phyloP scores from a whole-genome alignment of 2,113 vertebrate genomes.

The Vimba vimba region DNA sequence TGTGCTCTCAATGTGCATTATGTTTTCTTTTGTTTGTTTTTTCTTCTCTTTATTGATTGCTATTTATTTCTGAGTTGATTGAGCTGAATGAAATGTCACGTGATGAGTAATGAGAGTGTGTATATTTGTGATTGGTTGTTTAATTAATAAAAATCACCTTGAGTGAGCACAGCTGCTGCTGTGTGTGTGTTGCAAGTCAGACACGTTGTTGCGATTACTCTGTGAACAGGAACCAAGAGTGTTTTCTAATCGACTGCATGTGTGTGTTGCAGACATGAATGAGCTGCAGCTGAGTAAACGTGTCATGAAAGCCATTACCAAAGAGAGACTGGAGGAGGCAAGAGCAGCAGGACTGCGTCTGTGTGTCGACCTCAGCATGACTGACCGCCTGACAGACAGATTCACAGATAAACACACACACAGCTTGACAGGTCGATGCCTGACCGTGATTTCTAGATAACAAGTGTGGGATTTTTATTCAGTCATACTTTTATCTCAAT shows the following conservation, averaged over 20 bases:
- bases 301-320: conserved; percentile 75
- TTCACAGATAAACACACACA: not conserved
- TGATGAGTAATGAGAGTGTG: too few relatives aligned
- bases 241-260: not conserved
- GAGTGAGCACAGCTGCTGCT: too few relatives aligned
- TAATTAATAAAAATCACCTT: too few relatives aligned
- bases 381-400: conserved; percentile 79
- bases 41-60: too few relatives aligned
- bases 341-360: conserved; percentile 77
- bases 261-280: conserved; percentile 46
- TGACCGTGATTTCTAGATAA: not conserved
- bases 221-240: not conserved
- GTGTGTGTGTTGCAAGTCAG: too few relatives aligned
- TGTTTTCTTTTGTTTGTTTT: too few relatives aligned
- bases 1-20: too few relatives aligned
- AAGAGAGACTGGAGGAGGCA: conserved; percentile 82
- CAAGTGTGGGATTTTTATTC: not conserved
- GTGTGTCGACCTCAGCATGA: conserved; percentile 88
- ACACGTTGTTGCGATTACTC: too few relatives aligned
- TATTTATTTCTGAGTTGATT: too few relatives aligned
- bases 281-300: conserved; percentile 75
- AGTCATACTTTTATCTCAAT: conserved; percentile 18
- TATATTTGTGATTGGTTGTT: too few relatives aligned
- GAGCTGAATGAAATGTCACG: too few relatives aligned
- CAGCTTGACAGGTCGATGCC: not conserved